Percentiles rank a stretch among this genome's conserved stretches.
Conservation (phyloP, 2,797 vertebrate genomes). For the Corythornis leucogaster region DNA sequence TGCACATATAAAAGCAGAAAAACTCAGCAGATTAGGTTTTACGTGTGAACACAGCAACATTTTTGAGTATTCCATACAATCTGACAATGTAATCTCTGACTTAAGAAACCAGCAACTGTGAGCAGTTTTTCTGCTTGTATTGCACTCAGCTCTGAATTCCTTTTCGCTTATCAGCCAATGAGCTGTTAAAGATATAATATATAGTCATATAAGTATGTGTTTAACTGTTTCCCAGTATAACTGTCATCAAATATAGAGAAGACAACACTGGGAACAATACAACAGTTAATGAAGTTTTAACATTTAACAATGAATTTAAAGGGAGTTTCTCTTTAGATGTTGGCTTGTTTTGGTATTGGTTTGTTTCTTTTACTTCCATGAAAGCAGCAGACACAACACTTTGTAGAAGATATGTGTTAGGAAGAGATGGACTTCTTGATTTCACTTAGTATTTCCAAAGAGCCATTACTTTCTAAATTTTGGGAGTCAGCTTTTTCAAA, state of each 20-base stretch:
- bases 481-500: not conserved
- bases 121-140: constrained; percentile 10
- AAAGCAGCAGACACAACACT: not conserved
- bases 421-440: not conserved
- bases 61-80: constrained; percentile 14
- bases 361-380: not conserved
- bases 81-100: not conserved
- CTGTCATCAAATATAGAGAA: not conserved
- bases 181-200: not conserved
- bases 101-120: not conserved
- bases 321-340: not conserved
- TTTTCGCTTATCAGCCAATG: constrained; percentile 10
- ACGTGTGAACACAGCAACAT: not conserved
- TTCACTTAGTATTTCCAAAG: not conserved
- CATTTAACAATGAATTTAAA: not conserved
- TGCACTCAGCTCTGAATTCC: not conserved
- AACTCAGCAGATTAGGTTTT: not conserved
- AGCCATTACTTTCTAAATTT: not conserved
- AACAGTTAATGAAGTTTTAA: not conserved
- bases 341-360: not conserved
- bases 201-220: not conserved
- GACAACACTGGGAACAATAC: not conserved
- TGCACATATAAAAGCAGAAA: constrained; percentile 16
- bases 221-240: not conserved
- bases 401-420: not conserved